Conservation (phyloP, 2,888 invertebrate species). For the Stomorhina lunata region DNA sequence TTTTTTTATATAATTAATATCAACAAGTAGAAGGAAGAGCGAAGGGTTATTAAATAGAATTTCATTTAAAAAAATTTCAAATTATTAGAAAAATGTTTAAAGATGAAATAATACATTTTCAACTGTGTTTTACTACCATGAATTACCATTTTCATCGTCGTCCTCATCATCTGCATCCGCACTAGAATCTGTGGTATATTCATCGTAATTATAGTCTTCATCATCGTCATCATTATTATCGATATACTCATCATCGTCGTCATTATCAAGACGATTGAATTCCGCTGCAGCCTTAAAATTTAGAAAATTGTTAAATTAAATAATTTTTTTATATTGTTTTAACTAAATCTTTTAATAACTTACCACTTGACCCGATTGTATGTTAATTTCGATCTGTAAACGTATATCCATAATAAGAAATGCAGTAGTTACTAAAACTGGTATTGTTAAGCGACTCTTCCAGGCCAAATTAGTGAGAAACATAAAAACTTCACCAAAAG, state of each 20-base stretch:
- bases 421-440: conserved; percentile 84
- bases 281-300: conserved; percentile 75
- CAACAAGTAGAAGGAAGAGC: not conserved
- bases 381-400: conserved; percentile 85
- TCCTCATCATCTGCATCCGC: conserved; percentile 69
- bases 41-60: not conserved
- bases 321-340: not conserved
- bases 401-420: conserved; percentile 85
- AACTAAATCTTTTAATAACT: not conserved
- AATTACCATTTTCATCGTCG: conserved; percentile 59
- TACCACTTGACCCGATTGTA: conserved; percentile 81
- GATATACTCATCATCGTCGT: conserved; percentile 71
- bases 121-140: conserved; percentile 33
- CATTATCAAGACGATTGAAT: conserved; percentile 71
- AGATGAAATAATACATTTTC: not conserved
- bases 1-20: not conserved
- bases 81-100: not conserved
- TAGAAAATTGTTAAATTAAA: not conserved
- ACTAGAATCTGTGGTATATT: conserved; percentile 68
- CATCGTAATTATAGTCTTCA: conserved; percentile 69
- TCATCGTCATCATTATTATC: conserved; percentile 71
- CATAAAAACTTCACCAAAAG: conserved; percentile 81
- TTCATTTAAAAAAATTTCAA: not conserved
- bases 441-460: conserved; percentile 85
- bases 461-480: conserved; percentile 87